Percentiles rank a stretch among this genome's conserved stretches.
These are phyloP conservation scores for Apocheima hispidaria DNA, from an alignment of 2,888 invertebrate species.

Conservation along the genomic window DNA sequence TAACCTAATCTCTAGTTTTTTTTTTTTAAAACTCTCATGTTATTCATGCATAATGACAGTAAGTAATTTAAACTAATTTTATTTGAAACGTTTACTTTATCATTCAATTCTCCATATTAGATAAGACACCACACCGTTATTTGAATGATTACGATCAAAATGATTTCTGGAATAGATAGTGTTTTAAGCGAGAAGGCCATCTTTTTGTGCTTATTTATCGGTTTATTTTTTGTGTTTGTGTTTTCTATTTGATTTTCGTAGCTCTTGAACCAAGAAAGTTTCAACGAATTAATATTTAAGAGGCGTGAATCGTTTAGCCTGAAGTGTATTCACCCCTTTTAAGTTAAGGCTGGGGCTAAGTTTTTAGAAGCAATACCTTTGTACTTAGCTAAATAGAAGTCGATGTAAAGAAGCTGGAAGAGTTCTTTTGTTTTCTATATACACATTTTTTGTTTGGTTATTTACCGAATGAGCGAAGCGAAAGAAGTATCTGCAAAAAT, in stretches of 20 bases:
- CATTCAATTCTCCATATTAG: too few relatives aligned
- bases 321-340: conserved; percentile 84
- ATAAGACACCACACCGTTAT: too few relatives aligned
- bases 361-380: conserved; percentile 49
- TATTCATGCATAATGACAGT: neutral
- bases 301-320: conserved; percentile 66
- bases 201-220: too few relatives aligned
- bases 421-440: neutral
- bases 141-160: too few relatives aligned
- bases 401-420: conserved; percentile 21
- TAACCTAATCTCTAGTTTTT: neutral
- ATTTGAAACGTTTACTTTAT: too few relatives aligned
- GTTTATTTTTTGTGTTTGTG: too few relatives aligned
- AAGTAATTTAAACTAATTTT: neutral
- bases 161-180: too few relatives aligned
- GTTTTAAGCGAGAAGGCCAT: too few relatives aligned
- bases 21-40: neutral
- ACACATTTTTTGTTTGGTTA: neutral
- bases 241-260: neutral
- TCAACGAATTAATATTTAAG: conserved; percentile 68
- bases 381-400: conserved; percentile 25
- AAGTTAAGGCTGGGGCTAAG: conserved; percentile 75
- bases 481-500: too few relatives aligned
- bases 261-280: conserved; percentile 53
- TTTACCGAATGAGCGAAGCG: neutral